Conservation (phyloP, 1,140 invertebrate genomes). For the Listronotus oregonensis region DNA sequence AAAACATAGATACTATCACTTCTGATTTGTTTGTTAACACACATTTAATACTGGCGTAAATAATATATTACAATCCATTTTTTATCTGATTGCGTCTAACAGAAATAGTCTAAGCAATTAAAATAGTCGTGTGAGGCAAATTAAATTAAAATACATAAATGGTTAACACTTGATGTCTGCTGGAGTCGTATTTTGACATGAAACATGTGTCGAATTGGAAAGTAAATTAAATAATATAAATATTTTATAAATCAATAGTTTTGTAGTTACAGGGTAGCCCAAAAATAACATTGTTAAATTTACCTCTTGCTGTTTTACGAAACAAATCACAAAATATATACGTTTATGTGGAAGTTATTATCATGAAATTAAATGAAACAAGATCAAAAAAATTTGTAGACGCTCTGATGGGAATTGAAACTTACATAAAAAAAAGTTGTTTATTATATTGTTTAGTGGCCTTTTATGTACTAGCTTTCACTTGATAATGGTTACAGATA, state of each 20-base stretch:
- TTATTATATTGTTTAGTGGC: no score
- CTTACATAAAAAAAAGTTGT: no score
- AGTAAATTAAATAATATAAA: background rate
- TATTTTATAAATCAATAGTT: conserved; percentile 5
- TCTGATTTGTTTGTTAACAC: conserved; percentile 37
- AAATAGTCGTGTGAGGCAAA: conserved; percentile 18
- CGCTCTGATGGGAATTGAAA: no score
- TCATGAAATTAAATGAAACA: no score
- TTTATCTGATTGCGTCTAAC: conserved; percentile 28
- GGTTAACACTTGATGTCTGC: conserved; percentile 12
- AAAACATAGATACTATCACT: conserved; percentile 30
- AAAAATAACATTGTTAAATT: no score
- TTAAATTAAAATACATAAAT: conserved; percentile 16
- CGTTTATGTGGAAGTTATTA: no score
- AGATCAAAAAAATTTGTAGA: no score
- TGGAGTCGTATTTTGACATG: conserved; percentile 23
- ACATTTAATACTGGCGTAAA: conserved; percentile 34
- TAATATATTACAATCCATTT: conserved; percentile 36
- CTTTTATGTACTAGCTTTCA: no score
- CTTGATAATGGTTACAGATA: no score
- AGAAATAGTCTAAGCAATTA: conserved; percentile 21
- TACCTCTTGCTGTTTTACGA: no score
- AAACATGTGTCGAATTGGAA: conserved; percentile 4
- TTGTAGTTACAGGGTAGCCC: background rate
- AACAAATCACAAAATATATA: no score